Evolutionary conservation across 1,140 invertebrate species (phyloP), one percentile per base, ranked within the genome.

Genomic region (Trichoplusia ni): DNA sequence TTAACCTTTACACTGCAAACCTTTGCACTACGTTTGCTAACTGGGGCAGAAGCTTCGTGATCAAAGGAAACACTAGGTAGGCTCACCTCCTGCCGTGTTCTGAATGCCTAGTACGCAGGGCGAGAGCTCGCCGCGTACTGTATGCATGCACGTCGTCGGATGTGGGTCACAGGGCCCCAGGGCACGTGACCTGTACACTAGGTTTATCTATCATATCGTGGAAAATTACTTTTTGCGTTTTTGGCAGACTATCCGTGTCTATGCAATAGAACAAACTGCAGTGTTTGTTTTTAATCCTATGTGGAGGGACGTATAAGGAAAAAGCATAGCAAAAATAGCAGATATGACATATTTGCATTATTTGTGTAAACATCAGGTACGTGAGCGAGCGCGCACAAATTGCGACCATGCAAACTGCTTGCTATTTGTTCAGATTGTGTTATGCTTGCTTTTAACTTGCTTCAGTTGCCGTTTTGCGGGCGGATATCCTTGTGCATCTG

Each of bases 21-120:
- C 46, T 44, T 54, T 63, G 51, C 56, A 56, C 31, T 51, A 29
- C 56, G 38, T 25, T 40, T 49, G 51, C 44, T 66, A 72, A 72
- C 70, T 68, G 62, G 70, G 62, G 70, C 69, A 71, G 64, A 71
- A 61, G 47, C 21, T 25, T 35, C 63, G 65, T 71, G 64, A 72
- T 72, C 70, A 68, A 72, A 72, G 70, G 69, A 67, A 62, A 62
- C 63, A 66, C 63, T 67, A 38, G 58, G 60, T 29, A 59, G 37
- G 66, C 63, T 66, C 63, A 71, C 65, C 70, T 72, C 65, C 69
- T 68, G 70, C 23, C 66, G 56, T 25, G 56, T 16, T 51, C 47
- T 72, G 65, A 65, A 72, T 72, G 37, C 69, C 53, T 72, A 46
- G 65, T 72, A 64, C 59, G 51, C 16, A 49, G 58, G 25, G 53